Conservation (phyloP, 2,113 vertebrate species). For the Narcine bancroftii region DNA sequence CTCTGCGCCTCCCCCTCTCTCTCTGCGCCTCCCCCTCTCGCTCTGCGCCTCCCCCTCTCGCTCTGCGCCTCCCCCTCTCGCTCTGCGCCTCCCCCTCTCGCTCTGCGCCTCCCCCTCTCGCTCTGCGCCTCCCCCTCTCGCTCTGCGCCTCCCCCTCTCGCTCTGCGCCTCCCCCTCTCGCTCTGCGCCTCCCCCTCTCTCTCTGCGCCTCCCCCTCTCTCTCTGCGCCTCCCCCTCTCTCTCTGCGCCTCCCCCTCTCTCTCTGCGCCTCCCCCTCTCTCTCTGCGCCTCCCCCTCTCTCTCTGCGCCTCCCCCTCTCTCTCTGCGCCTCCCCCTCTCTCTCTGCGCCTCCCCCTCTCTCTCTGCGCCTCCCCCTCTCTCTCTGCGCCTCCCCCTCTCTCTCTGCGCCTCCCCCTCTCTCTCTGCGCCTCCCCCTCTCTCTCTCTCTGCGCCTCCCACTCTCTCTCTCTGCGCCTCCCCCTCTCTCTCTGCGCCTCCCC, state of each 20-base stretch:
- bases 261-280: background rate
- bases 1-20: background rate
- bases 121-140: background rate
- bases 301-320: background rate
- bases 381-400: background rate
- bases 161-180: background rate
- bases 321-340: background rate
- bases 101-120: background rate
- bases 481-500: too few species aligned
- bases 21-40: background rate
- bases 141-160: background rate
- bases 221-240: background rate
- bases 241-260: background rate
- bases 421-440: too few species aligned
- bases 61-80: background rate
- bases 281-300: background rate
- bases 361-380: background rate
- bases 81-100: background rate
- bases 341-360: background rate
- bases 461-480: background rate
- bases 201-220: fast-evolving
- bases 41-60: too few species aligned
- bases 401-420: too few species aligned
- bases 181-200: background rate
- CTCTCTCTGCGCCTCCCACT: too few species aligned